These are phyloP conservation scores for Nixonia krombeini DNA, from an alignment of 1,140 invertebrate genomes.

Conservation along the genomic window DNA sequence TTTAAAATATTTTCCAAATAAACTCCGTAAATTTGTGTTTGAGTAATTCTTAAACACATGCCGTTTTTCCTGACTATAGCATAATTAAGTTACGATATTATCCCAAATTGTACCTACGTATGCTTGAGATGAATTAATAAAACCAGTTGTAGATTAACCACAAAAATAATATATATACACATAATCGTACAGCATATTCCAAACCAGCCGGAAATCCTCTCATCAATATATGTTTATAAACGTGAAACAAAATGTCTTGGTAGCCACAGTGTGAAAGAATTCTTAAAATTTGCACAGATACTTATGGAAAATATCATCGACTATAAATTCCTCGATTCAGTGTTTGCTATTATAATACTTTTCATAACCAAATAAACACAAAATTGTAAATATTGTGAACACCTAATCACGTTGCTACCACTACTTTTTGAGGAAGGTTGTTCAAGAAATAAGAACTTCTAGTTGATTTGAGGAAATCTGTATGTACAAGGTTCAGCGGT, in stretches of 20 bases:
- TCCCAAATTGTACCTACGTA: slow-evolving; percentile 58
- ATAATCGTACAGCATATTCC: slow-evolving; percentile 4
- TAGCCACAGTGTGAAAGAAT: too few relatives aligned
- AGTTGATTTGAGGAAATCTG: not conserved
- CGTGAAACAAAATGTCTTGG: slow-evolving; percentile 12
- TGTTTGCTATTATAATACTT: too few relatives aligned
- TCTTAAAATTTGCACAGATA: too few relatives aligned
- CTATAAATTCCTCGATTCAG: too few relatives aligned
- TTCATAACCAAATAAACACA: too few relatives aligned
- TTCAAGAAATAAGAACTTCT: too few relatives aligned
- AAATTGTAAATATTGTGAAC: too few relatives aligned
- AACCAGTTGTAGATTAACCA: slow-evolving; percentile 27
- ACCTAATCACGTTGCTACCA: too few relatives aligned
- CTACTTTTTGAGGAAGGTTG: too few relatives aligned
- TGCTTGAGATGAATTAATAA: slow-evolving; percentile 50
- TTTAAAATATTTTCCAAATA: not conserved
- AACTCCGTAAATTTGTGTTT: not conserved
- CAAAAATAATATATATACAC: slow-evolving; percentile 54
- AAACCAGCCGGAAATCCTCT: not conserved
- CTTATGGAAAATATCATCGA: too few relatives aligned
- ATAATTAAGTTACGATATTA: slow-evolving; percentile 62
- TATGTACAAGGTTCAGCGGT: slow-evolving; percentile 2
- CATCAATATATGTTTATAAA: not conserved
- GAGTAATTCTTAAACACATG: slow-evolving; percentile 46
- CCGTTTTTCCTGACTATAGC: slow-evolving; percentile 54